Conservation (phyloP, 2,888 invertebrate species). For the Sarcophaga carnaria region DNA sequence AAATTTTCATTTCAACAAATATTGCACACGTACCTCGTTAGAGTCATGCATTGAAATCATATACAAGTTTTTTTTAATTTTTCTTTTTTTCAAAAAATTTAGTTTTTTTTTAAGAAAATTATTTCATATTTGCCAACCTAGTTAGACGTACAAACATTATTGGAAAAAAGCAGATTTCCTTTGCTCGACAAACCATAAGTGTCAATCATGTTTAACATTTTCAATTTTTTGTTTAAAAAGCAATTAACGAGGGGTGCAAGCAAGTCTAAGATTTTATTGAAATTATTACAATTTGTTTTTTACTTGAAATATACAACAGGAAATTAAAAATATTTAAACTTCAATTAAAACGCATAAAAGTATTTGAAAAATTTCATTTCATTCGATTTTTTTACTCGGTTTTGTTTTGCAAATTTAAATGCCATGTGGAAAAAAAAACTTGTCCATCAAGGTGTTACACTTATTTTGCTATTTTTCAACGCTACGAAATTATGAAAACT, state of each 20-base stretch:
- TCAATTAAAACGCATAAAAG: constrained; percentile 42
- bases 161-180: constrained; percentile 45
- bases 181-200: constrained; percentile 48
- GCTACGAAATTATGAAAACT: constrained; percentile 9
- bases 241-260: constrained; percentile 51
- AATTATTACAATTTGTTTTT: background rate
- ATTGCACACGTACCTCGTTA: constrained; percentile 37
- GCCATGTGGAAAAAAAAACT: constrained; percentile 21
- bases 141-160: background rate
- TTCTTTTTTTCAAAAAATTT: too few species aligned
- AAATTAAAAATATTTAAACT: constrained; percentile 56
- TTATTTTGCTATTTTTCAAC: constrained; percentile 13
- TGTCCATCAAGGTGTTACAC: constrained; percentile 44
- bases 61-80: constrained; percentile 4
- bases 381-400: background rate
- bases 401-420: background rate
- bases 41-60: constrained; percentile 33
- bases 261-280: constrained; percentile 10
- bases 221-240: constrained; percentile 52
- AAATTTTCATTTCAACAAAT: background rate
- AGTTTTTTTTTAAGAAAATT: constrained; percentile 30
- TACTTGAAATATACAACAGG: constrained; percentile 41
- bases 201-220: constrained; percentile 61
- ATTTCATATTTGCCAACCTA: constrained; percentile 6
- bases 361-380: constrained; percentile 2